Base-by-base conservation (phyloP, 2,888 invertebrate species). In the Drymonia ruficornis region DNA sequence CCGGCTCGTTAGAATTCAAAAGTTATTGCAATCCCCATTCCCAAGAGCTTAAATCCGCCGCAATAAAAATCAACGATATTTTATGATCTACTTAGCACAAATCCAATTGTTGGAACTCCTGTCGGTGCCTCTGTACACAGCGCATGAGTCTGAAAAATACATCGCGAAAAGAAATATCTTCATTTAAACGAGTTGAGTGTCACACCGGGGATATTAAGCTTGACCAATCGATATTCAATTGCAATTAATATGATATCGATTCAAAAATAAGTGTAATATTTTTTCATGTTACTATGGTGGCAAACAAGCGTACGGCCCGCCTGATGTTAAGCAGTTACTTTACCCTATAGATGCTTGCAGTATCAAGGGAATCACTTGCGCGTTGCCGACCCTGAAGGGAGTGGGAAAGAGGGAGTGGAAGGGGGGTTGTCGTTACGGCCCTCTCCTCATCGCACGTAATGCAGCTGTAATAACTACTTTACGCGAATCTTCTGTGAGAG, bases 61-160 rank as follows among this genome's bases (percentile, higher is more conserved):
- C 46, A 50, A 56, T 62, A 52, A 53, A 66, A 79, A 80, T 80
- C 71, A 57, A 67, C 70, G 69, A 84, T 86, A 86, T 82, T 89
- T 90, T 87, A 89, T 79, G 71, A 65, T 65, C 77, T 87, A 84
- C 87, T 89, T 89, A 89, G 73, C 78, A 71, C 75, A 79, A 83
- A 86, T 84, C 84, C 78, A 61, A 74, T 83, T 87, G 86, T 87
- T 83, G 79, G 65, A 79, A 70, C 67, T 69, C 65, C 68, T 69
- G 71, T 78, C 83, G 78, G 79, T 71, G 70, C 69, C 66, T 63
- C 63, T 56, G 51, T 63, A 74, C 66, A 76, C 73, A 76, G 52
- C 59, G 49, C 51, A 52, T 31, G 45, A 51, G 65, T 76, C 60
- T 60, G 61, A 70, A 67, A 70, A 77, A 80, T 78, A 72, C 76